Percentiles rank a stretch among this genome's conserved stretches.
Conservation (phyloP, 2,113 vertebrate genomes). For the Tympanuchus pallidicinctus region DNA sequence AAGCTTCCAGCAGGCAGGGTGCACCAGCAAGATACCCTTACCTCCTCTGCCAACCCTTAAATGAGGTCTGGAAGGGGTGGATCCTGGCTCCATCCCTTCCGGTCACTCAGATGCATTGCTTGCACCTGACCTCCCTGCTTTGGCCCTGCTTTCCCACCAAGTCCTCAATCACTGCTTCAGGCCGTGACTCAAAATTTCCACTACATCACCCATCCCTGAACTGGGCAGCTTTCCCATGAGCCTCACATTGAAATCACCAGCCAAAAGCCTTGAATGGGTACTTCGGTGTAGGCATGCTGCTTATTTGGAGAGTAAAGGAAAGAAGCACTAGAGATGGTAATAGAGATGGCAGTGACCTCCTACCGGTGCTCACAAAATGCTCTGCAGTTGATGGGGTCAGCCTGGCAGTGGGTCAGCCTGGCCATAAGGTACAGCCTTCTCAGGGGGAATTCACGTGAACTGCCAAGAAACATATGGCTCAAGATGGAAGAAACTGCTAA, state of each 20-base stretch:
- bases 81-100: too few relatives aligned
- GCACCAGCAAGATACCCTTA: too few relatives aligned
- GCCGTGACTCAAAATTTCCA: too few relatives aligned
- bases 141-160: too few relatives aligned
- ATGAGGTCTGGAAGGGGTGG: too few relatives aligned
- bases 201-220: accelerated
- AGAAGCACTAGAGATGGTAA: neutral
- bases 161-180: too few relatives aligned
- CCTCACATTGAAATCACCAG: neutral
- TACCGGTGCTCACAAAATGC: accelerated
- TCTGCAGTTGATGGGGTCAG: too few relatives aligned
- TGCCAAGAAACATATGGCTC: accelerated
- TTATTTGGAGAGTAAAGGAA: neutral
- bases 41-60: too few relatives aligned
- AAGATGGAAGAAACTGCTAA: neutral
- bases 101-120: too few relatives aligned
- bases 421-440: neutral
- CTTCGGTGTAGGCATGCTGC: neutral
- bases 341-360: neutral
- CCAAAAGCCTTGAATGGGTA: neutral
- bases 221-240: accelerated
- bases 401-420: too few relatives aligned
- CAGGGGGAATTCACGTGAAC: neutral
- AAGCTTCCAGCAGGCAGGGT: too few relatives aligned
- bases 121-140: too few relatives aligned